Evolutionary conservation across 2,888 invertebrate species (phyloP).

Genomic region (Byasa hedistus): DNA sequence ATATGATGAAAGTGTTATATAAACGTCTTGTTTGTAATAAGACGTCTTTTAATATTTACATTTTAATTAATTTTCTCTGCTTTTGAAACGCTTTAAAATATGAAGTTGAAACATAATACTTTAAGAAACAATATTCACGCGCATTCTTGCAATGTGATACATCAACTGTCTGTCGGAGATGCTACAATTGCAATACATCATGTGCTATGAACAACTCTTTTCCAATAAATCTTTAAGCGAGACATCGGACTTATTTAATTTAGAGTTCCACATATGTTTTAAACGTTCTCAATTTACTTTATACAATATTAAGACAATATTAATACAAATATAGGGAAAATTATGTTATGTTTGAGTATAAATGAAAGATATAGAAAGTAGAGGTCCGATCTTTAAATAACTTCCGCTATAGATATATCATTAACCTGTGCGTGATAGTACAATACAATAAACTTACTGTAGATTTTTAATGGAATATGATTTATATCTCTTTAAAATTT

Average conservation of each 20-base stretch:
- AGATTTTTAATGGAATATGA: too few relatives aligned
- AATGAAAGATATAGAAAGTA: too few relatives aligned
- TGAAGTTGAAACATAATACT: neutral
- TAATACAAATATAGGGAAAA: too few relatives aligned
- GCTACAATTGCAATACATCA: constrained; percentile 25
- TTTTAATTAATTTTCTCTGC: neutral
- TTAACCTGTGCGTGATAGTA: too few relatives aligned
- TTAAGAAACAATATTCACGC: constrained; percentile 14
- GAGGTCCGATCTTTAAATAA: too few relatives aligned
- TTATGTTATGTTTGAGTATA: too few relatives aligned
- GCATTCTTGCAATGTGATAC: constrained; percentile 25
- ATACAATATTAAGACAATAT: too few relatives aligned
- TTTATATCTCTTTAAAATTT: neutral
- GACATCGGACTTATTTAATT: constrained; percentile 15
- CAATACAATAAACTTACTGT: too few relatives aligned
- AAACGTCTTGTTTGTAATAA: too few relatives aligned
- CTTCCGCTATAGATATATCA: too few relatives aligned
- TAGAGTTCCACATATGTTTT: neutral
- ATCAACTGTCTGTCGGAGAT: constrained; percentile 23
- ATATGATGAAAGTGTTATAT: too few relatives aligned
- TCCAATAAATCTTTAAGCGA: constrained; percentile 24
- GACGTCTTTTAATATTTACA: neutral
- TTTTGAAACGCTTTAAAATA: neutral
- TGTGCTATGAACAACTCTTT: constrained; percentile 21
- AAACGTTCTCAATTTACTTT: too few relatives aligned